Evolutionary conservation across 1,140 invertebrate genomes (phyloP), one percentile per base, ranked within the genome.

Genomic region (Drosophila parvula): DNA sequence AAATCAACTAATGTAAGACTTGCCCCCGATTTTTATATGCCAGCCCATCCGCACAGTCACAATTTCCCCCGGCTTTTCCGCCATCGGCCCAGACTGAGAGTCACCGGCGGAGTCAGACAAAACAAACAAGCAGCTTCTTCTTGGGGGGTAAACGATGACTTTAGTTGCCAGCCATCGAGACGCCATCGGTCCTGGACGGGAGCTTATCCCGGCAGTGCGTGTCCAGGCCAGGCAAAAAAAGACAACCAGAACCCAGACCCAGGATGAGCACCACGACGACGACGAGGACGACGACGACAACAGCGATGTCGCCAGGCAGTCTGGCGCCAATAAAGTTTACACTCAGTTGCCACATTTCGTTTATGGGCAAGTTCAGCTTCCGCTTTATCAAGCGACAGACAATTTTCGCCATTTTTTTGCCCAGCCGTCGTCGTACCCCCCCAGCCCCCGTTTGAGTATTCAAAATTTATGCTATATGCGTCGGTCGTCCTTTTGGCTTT

Each of bases 301-400:
- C 81, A 67, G 50, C 65, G 67, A 69, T 74, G 79, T 82, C 82
- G 88, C 80, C 89, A 91, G 84, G 67, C 82, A 85, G 89, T 80
- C 89, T 88, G 89, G 89, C 89, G 89, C 89, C 89, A 91, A 81
- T 82, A 89, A 91, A 91, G 89, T 91, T 91, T 89, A 86, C 84
- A 89, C 85, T 81, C 84, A 89, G 84, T 89, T 89, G 84, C 84
- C 84, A 89, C 84, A 89, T 89, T 89, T 89, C 84, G 84, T 89
- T 89, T 89, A 89, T 89, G 84, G 84, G 78, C 84, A 89, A 89
- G 84, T 89, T 89, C 80, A 89, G 84, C 84, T 89, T 89, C 84
- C 84, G 84, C 81, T 89, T 88, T 88, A 88, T 89, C 84, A 88
- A 88, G 84, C 83, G 83, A 84, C 84, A 89, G 84, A 88, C 84